Base-by-base conservation (phyloP, 2,113 vertebrate genomes). In the Parus major region DNA sequence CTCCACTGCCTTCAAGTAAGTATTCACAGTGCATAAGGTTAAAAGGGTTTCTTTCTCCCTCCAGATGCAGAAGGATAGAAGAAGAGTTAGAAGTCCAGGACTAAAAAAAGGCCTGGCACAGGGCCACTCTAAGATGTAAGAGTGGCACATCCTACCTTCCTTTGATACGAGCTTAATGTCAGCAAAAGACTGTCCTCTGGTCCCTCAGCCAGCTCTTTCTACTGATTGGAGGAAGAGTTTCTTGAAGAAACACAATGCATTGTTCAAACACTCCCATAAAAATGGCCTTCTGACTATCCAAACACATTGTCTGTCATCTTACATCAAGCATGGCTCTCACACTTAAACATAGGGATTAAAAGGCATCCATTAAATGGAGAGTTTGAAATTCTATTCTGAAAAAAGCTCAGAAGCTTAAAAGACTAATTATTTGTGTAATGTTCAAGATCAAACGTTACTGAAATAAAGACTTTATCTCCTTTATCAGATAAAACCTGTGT, bases 361-460 rank as follows among this genome's bases (percentile, higher is more conserved):
- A 96, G 36, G 10, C 49, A 22, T 15, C 63, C 79, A 56, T 73
- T 93, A 88, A 92, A 93, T 77, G 41, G 49, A 88, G 21, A 77
- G 44, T 64, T 70, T 61, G 73, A 93, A 93, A 92, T 73, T 83
- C 53, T 90, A 22, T 65, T 88, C 60, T 3, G 2, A 56, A 88
- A 57, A 55, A 69, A 68, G 13, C 36, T 77, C 56, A 73, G 57
- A 92, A 81, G 82, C 60, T 70, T 70, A 53, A 63, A 94, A 85
- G 66, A 81, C 71, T 46, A 77, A 90, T 71, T 61, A 83, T 93
- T 92, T 81, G 68, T 71, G 24, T 75, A 84, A 52, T 64, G 68
- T 63, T 81, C 56, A 73, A 92, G 94, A 95, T 96, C 79, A 94
- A 95, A 93, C 2, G 0, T 44, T 83, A 59, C 79, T 83, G 82